These are phyloP conservation scores for Corythoichthys haematopterus DNA, from an alignment of 2,113 vertebrate genomes.

Conservation along the genomic window DNA sequence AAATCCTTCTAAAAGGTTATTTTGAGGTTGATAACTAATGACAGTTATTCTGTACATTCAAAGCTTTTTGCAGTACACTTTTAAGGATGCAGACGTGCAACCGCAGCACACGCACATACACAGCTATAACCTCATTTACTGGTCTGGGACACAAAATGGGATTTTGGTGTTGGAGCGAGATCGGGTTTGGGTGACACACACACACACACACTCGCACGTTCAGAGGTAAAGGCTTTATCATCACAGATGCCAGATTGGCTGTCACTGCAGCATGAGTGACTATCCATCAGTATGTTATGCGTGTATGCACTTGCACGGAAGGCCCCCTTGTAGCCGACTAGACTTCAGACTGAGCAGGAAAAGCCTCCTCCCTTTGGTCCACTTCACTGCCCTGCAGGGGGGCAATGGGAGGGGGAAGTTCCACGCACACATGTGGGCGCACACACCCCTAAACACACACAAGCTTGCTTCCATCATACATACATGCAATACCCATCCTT, in stretches of 20 bases:
- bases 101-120: slow-evolving; percentile 27
- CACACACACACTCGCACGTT: slow-evolving; percentile 55
- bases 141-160: slow-evolving; percentile 56
- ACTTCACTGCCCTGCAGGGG: slow-evolving; percentile 39
- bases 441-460: slow-evolving; percentile 12
- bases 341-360: slow-evolving; percentile 49
- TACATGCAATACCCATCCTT: slow-evolving; percentile 22
- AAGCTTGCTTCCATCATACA: slow-evolving; percentile 27
- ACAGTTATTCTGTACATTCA: slow-evolving; percentile 2
- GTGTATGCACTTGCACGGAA: slow-evolving; percentile 27
- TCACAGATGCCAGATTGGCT: slow-evolving; percentile 68
- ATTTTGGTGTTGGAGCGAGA: slow-evolving; percentile 55
- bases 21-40: slow-evolving; percentile 13
- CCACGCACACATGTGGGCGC: slow-evolving; percentile 13
- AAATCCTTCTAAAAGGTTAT: background rate
- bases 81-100: slow-evolving; percentile 11
- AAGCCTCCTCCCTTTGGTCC: slow-evolving; percentile 27
- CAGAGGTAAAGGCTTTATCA: slow-evolving; percentile 64
- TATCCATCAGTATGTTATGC: slow-evolving; percentile 55
- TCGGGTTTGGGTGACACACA: slow-evolving; percentile 38
- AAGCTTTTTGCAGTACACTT: slow-evolving; percentile 1
- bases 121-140: slow-evolving; percentile 43
- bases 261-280: slow-evolving; percentile 66
- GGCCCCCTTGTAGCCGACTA: slow-evolving; percentile 55
- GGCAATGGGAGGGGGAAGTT: slow-evolving; percentile 24